phyloP scores from a whole-genome alignment of 2,888 invertebrate genomes.

The Creontiades dilutus region DNA sequence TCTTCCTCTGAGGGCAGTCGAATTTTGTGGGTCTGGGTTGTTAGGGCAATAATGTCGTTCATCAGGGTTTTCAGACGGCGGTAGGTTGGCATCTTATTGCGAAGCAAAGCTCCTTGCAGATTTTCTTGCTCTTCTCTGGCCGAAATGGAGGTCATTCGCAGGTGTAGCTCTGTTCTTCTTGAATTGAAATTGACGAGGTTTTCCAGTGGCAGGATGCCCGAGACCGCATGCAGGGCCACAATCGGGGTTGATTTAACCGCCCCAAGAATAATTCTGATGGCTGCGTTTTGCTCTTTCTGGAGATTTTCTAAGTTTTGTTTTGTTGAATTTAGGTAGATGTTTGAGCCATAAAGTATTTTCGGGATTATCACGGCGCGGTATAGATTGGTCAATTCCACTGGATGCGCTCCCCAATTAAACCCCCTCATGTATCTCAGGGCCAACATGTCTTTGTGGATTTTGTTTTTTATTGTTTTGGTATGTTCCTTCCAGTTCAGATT shows the following conservation, averaged over 20 bases:
- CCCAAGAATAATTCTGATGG: not conserved
- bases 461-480: not conserved
- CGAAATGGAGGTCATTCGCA: not conserved
- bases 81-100: too few relatives aligned
- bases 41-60: too few relatives aligned
- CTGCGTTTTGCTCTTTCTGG: not conserved
- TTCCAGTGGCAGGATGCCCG: not conserved
- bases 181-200: fast-evolving
- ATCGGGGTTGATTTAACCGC: not conserved
- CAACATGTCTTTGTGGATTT: not conserved
- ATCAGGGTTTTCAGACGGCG: too few relatives aligned
- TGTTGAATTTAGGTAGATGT: not conserved
- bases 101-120: not conserved
- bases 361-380: not conserved
- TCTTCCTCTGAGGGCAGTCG: too few relatives aligned
- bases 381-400: not conserved
- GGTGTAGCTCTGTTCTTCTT: not conserved
- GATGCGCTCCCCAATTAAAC: not conserved
- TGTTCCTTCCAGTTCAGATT: not conserved
- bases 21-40: too few relatives aligned
- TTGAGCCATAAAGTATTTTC: not conserved
- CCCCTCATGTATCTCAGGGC: not conserved
- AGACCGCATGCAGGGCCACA: not conserved
- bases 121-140: not conserved
- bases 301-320: not conserved